Evolutionary conservation across 2,797 vertebrate species (phyloP), one percentile per base, ranked within the genome.

Genomic region (Girardinus metallicus): DNA sequence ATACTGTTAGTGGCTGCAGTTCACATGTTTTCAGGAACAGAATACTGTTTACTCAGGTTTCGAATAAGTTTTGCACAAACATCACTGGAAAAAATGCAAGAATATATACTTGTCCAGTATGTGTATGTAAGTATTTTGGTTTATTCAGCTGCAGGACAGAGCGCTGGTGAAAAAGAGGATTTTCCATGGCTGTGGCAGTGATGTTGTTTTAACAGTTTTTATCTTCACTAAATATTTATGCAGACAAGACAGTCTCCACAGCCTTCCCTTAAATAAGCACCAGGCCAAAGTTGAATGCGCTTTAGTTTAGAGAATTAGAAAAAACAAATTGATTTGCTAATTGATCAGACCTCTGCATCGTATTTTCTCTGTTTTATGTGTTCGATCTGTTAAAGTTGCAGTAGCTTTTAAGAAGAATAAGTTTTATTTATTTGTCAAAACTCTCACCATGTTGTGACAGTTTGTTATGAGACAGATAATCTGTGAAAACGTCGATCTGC

Each of bases 1-100:
- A 64, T 34, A 74, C 70, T 31, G 70, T 46, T 82, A 87, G 80
- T 80, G 77, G 78, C 9, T 43, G n/a, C 12, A 68, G 74, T 73
- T 83, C 1, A 43, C 23, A 66, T 66, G 62, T 36, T 36, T 23
- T 64, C 34, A 26, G 29, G 21, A 51, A n/a, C 10, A 55, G 26
- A n/a, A n/a, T n/a, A 29, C 12, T 53, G 26, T 60, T 60, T 60
- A 29, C 57, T 31, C 57, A 7, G 29, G 4, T 60, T 16, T 2
- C 7, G 29, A 60, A 60, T 15, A 60, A 2, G 16, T 31, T 2
- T 60, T 16, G 29, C 57, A 66, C 6, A 60, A 29, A 66, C 9
- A 13, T n/a, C 13, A 18, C 60, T 62, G 36, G n/a, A 29, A 68
- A 41, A 68, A 43, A 39, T 68, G 21, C 31, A 41, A 39, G 18